A percentile compares a stretch with the other conserved stretches of the same genome.
These are phyloP conservation scores for Rhombomys opimus DNA, from an alignment of 2,113 vertebrate species.

Conservation along the genomic window DNA sequence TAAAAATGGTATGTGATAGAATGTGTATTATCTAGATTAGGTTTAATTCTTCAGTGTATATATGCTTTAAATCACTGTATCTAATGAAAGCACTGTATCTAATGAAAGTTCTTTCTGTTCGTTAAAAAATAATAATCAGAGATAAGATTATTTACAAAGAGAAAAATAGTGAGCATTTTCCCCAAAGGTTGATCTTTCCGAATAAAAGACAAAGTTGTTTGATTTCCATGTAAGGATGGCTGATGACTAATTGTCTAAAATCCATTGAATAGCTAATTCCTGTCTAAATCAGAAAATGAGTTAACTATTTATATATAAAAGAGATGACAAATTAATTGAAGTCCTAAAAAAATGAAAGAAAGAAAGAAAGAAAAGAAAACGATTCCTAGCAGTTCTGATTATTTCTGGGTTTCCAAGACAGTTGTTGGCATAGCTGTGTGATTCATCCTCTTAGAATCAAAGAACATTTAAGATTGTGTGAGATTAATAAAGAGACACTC, in stretches of 20 bases:
- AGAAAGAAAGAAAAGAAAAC: background rate
- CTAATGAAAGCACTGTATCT: background rate
- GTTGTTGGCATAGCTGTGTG: background rate
- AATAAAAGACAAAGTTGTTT: background rate
- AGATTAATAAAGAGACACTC: conserved; percentile 7
- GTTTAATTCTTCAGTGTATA: background rate
- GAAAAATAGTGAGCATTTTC: conserved; percentile 25
- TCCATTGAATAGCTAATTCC: background rate
- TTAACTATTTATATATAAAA: background rate
- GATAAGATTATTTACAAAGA: background rate
- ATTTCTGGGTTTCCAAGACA: conserved; percentile 20
- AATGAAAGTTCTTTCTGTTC: too few relatives aligned
- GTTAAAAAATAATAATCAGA: background rate
- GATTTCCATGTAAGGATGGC: background rate
- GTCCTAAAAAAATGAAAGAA: background rate
- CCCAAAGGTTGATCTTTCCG: background rate
- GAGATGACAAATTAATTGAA: conserved; percentile 16
- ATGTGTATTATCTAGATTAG: too few relatives aligned
- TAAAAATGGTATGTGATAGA: background rate
- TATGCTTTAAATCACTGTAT: background rate
- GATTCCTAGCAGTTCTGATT: background rate
- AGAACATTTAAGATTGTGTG: background rate
- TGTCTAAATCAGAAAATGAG: conserved; percentile 17
- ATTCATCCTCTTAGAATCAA: conserved; percentile 44
- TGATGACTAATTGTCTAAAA: background rate